phyloP scores from a whole-genome alignment of 2,113 vertebrate species.

The Antennarius striatus region DNA sequence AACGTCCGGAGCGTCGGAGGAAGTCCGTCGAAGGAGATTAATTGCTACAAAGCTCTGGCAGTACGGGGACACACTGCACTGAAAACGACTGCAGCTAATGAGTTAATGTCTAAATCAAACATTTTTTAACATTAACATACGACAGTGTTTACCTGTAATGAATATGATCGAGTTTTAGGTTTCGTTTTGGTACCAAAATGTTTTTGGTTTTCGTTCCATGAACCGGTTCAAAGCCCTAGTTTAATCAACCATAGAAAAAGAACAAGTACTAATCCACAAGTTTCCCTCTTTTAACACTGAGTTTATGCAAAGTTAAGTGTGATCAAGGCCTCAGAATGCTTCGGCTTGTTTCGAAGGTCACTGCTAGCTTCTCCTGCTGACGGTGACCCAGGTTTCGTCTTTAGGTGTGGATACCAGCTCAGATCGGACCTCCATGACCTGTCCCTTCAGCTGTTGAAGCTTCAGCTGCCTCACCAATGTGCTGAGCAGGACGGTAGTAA shows the following conservation, averaged over 20 bases:
- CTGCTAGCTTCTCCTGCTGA: slow-evolving; percentile 84
- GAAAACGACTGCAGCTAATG: too few relatives aligned
- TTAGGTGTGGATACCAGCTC: slow-evolving; percentile 92
- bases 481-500: slow-evolving; percentile 87
- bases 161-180: too few relatives aligned
- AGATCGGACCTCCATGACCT: slow-evolving; percentile 88
- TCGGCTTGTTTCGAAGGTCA: neutral
- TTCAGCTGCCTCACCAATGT: slow-evolving; percentile 84
- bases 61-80: too few relatives aligned
- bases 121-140: too few relatives aligned
- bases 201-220: too few relatives aligned
- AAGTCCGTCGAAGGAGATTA: too few relatives aligned
- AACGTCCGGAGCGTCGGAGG: too few relatives aligned
- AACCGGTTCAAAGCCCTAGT: too few relatives aligned
- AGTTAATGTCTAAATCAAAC: too few relatives aligned
- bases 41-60: too few relatives aligned
- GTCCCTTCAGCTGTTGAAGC: slow-evolving; percentile 84
- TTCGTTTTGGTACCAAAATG: too few relatives aligned
- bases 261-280: neutral
- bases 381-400: slow-evolving; percentile 93
- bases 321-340: neutral
- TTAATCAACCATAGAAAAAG: neutral
- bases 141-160: too few relatives aligned
- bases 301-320: slow-evolving; percentile 13
- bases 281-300: neutral